phyloP scores from a whole-genome alignment of 2,797 vertebrate genomes.

The Bradypodion ventrale region DNA sequence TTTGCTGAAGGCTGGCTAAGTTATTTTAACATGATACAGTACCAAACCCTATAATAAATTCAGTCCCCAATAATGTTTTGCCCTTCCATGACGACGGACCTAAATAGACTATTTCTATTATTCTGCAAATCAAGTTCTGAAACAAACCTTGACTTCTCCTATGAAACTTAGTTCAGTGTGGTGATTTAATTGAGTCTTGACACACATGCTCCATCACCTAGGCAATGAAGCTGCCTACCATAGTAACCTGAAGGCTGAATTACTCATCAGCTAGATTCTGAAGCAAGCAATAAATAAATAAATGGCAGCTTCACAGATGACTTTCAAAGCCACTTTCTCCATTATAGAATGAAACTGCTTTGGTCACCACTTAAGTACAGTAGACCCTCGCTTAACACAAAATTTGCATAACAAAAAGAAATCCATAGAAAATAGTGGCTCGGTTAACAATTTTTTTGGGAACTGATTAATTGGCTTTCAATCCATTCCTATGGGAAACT shows the following conservation, averaged over 20 bases:
- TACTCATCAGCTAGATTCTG: conserved; percentile 37
- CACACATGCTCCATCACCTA: conserved; percentile 55
- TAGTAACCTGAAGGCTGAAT: conserved; percentile 52
- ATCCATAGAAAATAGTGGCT: no score
- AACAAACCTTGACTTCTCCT: background rate
- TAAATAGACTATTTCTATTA: background rate
- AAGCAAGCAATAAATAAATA: no score
- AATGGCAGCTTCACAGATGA: conserved; percentile 16
- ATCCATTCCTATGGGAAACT: no score
- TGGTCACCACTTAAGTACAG: conserved; percentile 22
- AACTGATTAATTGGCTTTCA: no score
- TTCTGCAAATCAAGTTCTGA: conserved; percentile 1
- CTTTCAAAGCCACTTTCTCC: conserved; percentile 4
- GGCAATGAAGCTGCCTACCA: conserved; percentile 61
- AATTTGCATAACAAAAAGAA: no score
- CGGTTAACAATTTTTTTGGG: no score
- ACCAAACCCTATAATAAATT: no score
- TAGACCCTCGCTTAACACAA: no score
- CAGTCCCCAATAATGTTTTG: background rate
- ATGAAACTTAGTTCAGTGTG: conserved; percentile 22
- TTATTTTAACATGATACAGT: background rate
- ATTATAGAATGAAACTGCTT: background rate
- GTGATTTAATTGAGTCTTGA: conserved; percentile 29
- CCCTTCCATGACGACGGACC: background rate
- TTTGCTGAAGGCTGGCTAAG: background rate